Evolutionary conservation across 64 coral and sea anemone genomes (phyloP).

Genomic region (Cladopsammia gracilis): DNA sequence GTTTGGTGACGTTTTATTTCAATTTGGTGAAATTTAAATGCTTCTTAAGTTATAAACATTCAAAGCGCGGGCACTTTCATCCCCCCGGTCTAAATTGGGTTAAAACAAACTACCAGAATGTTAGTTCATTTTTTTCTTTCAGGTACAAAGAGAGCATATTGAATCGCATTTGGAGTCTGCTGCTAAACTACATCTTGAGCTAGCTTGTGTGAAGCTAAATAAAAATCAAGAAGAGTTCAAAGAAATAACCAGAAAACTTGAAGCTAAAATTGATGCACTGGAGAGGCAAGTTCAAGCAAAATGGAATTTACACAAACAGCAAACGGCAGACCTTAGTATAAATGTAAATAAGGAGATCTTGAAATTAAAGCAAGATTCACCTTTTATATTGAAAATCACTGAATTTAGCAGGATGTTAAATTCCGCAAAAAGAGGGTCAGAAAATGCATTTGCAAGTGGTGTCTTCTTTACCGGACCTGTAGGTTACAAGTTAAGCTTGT

Average conservation of each 20-base stretch:
- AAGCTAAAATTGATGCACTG: background rate
- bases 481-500: background rate
- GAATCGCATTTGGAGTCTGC: slow-evolving; percentile 1
- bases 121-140: background rate
- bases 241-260: background rate
- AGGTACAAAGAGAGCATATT: background rate
- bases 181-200: background rate
- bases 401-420: background rate
- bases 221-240: background rate
- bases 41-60: too few relatives aligned
- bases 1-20: too few relatives aligned
- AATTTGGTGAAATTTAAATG: too few relatives aligned
- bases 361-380: slow-evolving; percentile 1
- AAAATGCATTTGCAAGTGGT: background rate
- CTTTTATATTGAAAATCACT: slow-evolving; percentile 7
- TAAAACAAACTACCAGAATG: background rate
- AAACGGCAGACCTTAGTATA: background rate
- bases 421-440: background rate
- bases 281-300: background rate
- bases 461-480: background rate
- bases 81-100: background rate
- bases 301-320: background rate
- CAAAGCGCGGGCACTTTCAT: too few relatives aligned
- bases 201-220: slow-evolving; percentile 2
- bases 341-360: background rate